Conservation (phyloP, 30 jellyfish, hydroid and myxozoan species). For the Turritopsis dohrnii region DNA sequence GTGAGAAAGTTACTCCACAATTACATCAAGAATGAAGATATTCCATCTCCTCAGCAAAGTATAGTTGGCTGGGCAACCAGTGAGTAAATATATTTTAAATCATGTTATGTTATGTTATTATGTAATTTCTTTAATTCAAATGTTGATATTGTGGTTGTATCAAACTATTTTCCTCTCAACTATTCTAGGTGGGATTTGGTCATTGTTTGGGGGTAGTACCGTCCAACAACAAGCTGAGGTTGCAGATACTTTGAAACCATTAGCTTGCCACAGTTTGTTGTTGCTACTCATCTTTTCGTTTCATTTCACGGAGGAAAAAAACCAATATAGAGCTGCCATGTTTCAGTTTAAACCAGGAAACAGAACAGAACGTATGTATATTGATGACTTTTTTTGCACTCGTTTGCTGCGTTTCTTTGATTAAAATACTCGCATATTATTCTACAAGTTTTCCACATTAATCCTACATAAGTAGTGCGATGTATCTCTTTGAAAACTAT, state of each 20-base stretch:
- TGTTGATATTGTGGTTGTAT: too few species aligned
- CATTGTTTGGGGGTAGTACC: slow-evolving; percentile 48
- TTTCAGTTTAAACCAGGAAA: slow-evolving; percentile 57
- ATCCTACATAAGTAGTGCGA: too few species aligned
- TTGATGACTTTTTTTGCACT: not conserved
- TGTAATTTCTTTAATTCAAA: not conserved
- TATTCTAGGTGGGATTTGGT: slow-evolving; percentile 73
- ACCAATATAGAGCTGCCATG: slow-evolving; percentile 56
- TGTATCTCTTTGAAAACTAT: too few species aligned
- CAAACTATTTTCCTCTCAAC: not conserved
- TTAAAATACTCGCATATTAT: not conserved
- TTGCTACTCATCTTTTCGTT: slow-evolving; percentile 38
- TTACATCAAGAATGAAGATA: slow-evolving; percentile 54
- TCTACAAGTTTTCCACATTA: not conserved
- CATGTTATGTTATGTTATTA: too few species aligned
- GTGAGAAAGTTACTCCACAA: slow-evolving; percentile 50
- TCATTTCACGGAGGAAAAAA: slow-evolving; percentile 53
- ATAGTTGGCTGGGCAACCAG: slow-evolving; percentile 35
- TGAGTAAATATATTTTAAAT: not conserved
- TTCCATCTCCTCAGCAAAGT: slow-evolving; percentile 33
- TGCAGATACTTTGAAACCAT: slow-evolving; percentile 45
- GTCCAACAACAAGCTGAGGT: slow-evolving; percentile 18
- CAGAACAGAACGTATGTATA: slow-evolving; percentile 29
- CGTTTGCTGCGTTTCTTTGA: not conserved
- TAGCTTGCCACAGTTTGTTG: slow-evolving; percentile 63